Evolutionary conservation across 2,888 invertebrate genomes (phyloP), one percentile per base, ranked within the genome.

Genomic region (Thyatira batis): DNA sequence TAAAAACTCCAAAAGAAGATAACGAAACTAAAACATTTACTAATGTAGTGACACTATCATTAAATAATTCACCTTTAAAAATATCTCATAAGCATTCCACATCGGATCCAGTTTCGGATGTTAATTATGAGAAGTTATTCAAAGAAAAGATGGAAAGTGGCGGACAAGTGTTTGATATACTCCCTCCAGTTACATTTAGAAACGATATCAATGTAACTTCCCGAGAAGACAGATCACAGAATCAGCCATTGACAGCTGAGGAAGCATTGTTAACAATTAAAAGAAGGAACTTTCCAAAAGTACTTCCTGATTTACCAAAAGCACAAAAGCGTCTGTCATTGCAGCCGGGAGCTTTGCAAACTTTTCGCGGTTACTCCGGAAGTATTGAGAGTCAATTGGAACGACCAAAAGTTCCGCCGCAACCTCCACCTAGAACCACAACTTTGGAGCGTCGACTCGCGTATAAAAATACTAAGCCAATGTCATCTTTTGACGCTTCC

Each of bases 261-360:
- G 96, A 96, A 77, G 94, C 96, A 0, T 77, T 97, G 51, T 88
- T 93, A 58, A 94, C 95, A 28, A 95, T 97, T 45, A 95, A 95
- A 79, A 92, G 95, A 55, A 91, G 96, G 65, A 97, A 97, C 77
- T 97, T 95, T 75, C 97, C 97, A 0, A 97, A 97, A 92, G 97
- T 97, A 1, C 79, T 97, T 28, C 97, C 97, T n/a, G 96, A 96
- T 81, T 93, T 95, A 67, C 94, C 94, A 1, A 90, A 84, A 67
- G 69, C 84, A 33, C 92, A 92, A 71, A 95, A 95, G 70, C 85
- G 95, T n/a, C 84, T 94, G 52, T 95, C 95, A 1, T 85, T 95
- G 78, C 95, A 95, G 61, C 94, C 94, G 3, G 86, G 87, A 4
- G 65, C 80, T 53, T 78, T 92, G 53, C 88, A 90, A 80, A 85